These are phyloP conservation scores for Rotaria magnacalcarata DNA, from an alignment of 2,888 invertebrate species.

Conservation along the genomic window DNA sequence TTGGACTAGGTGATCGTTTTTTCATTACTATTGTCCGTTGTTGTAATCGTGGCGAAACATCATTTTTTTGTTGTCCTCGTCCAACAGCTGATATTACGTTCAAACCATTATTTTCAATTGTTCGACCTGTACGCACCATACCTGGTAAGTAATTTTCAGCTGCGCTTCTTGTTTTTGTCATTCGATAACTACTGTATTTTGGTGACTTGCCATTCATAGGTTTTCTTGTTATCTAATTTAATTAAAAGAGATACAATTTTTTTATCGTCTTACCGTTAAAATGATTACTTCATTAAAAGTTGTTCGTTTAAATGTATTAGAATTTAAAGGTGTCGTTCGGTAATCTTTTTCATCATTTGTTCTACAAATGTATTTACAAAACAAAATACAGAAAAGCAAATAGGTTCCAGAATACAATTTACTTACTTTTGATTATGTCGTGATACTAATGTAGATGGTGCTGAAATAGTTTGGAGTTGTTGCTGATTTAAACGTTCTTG, in stretches of 20 bases:
- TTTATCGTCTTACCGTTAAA: neutral
- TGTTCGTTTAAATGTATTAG: neutral
- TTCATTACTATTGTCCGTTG: neutral
- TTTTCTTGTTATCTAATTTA: neutral
- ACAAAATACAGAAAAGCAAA: no score
- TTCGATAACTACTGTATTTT: neutral
- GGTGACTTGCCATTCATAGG: neutral
- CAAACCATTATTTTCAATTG: neutral
- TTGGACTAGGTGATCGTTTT: neutral
- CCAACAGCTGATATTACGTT: neutral
- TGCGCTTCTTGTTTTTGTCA: neutral
- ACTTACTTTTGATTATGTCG: neutral
- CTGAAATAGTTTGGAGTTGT: neutral
- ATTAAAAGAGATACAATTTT: neutral
- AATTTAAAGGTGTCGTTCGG: neutral
- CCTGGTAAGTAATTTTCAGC: neutral
- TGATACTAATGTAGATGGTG: neutral
- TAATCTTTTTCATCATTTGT: neutral
- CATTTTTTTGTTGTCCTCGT: neutral
- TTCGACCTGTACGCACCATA: neutral
- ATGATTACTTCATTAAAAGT: neutral
- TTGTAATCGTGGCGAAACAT: neutral
- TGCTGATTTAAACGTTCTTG: neutral
- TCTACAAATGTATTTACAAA: neutral
- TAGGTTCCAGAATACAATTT: no score